Conservation (phyloP, 92 coral and sea anemone species). For the Epizoanthus ramosus region DNA sequence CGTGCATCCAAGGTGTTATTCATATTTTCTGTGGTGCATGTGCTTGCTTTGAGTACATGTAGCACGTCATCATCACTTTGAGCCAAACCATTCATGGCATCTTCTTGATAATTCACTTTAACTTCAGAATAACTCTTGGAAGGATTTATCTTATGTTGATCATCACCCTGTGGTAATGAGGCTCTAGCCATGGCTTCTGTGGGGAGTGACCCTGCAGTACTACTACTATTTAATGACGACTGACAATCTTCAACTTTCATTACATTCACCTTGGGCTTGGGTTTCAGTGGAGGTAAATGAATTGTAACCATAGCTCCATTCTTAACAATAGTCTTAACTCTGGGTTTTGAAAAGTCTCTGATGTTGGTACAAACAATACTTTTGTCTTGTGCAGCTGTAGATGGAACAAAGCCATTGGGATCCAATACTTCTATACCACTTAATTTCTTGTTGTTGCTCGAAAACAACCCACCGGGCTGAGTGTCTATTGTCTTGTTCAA, state of each 20-base stretch:
- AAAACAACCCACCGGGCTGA: background rate
- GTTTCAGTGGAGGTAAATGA: conserved; percentile 51
- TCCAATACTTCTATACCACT: background rate
- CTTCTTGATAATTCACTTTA: background rate
- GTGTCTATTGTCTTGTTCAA: background rate
- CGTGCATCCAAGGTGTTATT: background rate
- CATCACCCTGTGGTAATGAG: background rate
- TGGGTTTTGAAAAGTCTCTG: conserved; percentile 46
- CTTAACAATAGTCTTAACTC: conserved; percentile 70
- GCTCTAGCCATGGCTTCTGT: background rate
- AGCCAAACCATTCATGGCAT: background rate
- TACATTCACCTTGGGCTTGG: conserved; percentile 26
- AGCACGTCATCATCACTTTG: background rate
- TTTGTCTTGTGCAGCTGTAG: background rate
- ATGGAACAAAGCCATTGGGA: background rate
- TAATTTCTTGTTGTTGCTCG: background rate
- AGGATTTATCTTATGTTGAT: background rate
- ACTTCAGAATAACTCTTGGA: background rate
- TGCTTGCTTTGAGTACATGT: background rate
- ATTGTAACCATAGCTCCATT: conserved; percentile 70
- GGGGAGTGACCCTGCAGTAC: background rate
- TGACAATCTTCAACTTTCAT: background rate
- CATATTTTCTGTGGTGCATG: background rate
- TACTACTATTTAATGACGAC: background rate
- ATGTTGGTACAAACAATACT: background rate